These are phyloP conservation scores for Nothobranchius kuhntae DNA, from an alignment of 2,113 vertebrate species.

Conservation along the genomic window DNA sequence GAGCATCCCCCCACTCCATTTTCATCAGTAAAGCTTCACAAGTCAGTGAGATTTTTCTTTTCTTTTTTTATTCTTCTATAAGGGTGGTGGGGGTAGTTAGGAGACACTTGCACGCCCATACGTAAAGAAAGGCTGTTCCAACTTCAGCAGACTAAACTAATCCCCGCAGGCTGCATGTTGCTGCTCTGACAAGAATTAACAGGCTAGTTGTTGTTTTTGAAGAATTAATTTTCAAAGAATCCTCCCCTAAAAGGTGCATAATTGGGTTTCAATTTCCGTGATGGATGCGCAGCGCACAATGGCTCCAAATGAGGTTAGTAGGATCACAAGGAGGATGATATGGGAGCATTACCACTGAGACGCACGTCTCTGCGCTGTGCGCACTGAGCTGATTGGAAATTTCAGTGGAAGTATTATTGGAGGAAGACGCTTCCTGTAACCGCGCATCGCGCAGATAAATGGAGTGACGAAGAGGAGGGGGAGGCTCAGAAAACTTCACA, in stretches of 20 bases:
- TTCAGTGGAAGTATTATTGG: slow-evolving; percentile 68
- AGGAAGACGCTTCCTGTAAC: slow-evolving; percentile 71
- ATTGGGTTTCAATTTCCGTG: slow-evolving; percentile 31
- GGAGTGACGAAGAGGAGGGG: slow-evolving; percentile 63
- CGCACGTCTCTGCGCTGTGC: slow-evolving; percentile 49
- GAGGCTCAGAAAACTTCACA: slow-evolving; percentile 42
- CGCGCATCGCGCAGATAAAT: slow-evolving; percentile 64
- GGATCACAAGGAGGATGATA: slow-evolving; percentile 40
- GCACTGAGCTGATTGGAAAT: slow-evolving; percentile 49
- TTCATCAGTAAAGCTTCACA: neutral
- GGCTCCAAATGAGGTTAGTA: slow-evolving; percentile 48
- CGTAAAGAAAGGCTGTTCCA: slow-evolving; percentile 58
- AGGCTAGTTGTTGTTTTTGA: neutral
- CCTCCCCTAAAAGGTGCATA: slow-evolving; percentile 33
- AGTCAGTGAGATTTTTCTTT: slow-evolving; percentile 4
- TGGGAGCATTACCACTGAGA: slow-evolving; percentile 54
- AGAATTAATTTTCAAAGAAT: slow-evolving; percentile 59
- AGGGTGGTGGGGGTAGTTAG: slow-evolving; percentile 6
- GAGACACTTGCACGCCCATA: slow-evolving; percentile 48
- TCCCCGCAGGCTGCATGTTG: neutral
- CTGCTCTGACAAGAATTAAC: slow-evolving; percentile 4
- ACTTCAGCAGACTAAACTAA: slow-evolving; percentile 12
- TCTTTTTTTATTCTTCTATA: too few relatives aligned
- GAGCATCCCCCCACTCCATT: neutral
- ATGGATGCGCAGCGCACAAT: slow-evolving; percentile 51